phyloP scores from a whole-genome alignment of 2,797 vertebrate genomes.

The Periparus ater region DNA sequence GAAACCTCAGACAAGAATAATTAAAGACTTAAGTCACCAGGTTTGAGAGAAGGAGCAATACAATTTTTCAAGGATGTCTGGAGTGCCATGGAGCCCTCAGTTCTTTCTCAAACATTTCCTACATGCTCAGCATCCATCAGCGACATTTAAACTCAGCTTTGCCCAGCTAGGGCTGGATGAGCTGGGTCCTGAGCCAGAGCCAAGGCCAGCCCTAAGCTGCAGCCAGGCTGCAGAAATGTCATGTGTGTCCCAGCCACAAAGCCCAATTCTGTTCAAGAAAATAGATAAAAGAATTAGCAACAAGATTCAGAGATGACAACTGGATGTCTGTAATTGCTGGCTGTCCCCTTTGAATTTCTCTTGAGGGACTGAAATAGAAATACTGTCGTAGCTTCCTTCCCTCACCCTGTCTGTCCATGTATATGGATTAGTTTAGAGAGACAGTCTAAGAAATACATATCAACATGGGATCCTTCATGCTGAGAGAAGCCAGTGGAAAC shows the following conservation, averaged over 20 bases:
- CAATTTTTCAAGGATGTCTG: background rate
- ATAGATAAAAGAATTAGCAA: background rate
- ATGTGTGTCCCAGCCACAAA: background rate
- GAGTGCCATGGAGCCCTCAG: background rate
- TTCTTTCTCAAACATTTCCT: background rate
- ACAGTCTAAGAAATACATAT: background rate
- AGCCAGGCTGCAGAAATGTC: background rate
- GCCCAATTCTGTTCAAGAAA: background rate
- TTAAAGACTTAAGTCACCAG: background rate
- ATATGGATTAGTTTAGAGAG: background rate
- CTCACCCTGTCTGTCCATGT: background rate
- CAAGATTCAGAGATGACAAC: background rate
- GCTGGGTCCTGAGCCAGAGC: background rate
- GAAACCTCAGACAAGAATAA: background rate
- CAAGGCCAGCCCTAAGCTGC: background rate
- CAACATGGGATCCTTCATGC: background rate
- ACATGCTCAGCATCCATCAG: background rate
- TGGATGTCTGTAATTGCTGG: background rate
- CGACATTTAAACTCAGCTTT: background rate
- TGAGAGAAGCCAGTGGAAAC: background rate
- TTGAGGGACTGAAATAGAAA: background rate
- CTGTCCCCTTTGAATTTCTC: background rate
- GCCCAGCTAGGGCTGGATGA: background rate
- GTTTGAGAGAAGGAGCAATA: background rate
- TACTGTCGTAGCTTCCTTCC: background rate